Conservation (phyloP, 2,113 vertebrate genomes). For the Elaphurus davidianus region DNA sequence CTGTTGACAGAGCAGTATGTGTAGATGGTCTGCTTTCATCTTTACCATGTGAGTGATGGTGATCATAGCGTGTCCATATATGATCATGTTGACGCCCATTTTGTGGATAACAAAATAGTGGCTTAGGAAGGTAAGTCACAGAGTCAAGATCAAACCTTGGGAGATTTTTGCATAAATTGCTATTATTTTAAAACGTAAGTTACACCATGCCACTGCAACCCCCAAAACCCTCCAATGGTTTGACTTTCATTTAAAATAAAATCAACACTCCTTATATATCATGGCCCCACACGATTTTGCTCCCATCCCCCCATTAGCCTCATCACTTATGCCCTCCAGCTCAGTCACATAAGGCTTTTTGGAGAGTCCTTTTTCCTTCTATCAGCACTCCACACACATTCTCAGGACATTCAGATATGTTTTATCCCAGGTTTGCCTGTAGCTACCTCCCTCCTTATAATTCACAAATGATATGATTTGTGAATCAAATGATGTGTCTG, state of each 20-base stretch:
- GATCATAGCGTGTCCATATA: background rate
- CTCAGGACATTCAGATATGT: background rate
- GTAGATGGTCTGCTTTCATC: background rate
- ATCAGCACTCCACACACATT: background rate
- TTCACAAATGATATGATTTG: background rate
- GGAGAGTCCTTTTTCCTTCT: background rate
- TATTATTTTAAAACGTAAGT: background rate
- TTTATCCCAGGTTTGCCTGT: accelerated
- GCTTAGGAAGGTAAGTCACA: background rate
- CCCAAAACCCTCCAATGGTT: background rate
- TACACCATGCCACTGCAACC: too few relatives aligned
- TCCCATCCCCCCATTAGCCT: background rate
- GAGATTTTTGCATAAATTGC: background rate
- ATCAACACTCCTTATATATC: background rate
- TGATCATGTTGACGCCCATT: background rate
- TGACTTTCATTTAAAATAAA: background rate
- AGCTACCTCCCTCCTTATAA: background rate
- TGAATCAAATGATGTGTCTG: background rate
- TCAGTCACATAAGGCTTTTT: background rate
- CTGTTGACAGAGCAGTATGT: background rate
- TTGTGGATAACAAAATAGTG: background rate
- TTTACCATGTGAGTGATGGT: background rate
- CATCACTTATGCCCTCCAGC: background rate
- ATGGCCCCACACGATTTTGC: background rate
- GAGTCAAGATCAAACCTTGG: background rate